Percentiles rank a stretch among this genome's conserved stretches.
Conservation (phyloP, 2,888 invertebrate species). For the Schizotus pectinicornis region DNA sequence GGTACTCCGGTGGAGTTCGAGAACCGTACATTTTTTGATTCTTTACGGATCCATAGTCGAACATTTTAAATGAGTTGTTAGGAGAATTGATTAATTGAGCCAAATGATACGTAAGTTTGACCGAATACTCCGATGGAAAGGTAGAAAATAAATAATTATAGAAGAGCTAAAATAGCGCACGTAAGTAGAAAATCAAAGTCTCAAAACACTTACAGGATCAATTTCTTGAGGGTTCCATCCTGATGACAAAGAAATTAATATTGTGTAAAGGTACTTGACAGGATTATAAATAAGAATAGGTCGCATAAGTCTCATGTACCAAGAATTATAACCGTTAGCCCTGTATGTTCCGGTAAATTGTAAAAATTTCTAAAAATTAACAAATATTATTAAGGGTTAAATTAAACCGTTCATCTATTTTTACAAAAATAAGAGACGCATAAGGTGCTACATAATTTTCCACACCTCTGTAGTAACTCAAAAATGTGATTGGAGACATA, state of each 20-base stretch:
- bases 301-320: not conserved
- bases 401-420: not conserved
- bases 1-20: too few species aligned
- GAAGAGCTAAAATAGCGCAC: too few species aligned
- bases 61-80: too few species aligned
- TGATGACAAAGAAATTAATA: not conserved
- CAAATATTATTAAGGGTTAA: not conserved
- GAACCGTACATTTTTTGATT: too few species aligned
- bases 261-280: not conserved
- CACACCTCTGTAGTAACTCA: not conserved
- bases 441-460: not conserved
- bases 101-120: too few species aligned
- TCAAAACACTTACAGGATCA: too few species aligned
- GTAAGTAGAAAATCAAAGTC: too few species aligned
- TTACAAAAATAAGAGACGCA: not conserved
- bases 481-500: not conserved
- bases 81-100: too few species aligned
- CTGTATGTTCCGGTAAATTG: not conserved
- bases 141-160: too few species aligned
- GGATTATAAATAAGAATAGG: not conserved
- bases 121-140: too few species aligned
- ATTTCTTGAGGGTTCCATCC: too few species aligned
- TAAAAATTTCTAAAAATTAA: not conserved
- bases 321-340: not conserved
- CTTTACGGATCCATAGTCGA: too few species aligned